phyloP scores from a whole-genome alignment of 2,888 invertebrate species.

The Smittia sp. region DNA sequence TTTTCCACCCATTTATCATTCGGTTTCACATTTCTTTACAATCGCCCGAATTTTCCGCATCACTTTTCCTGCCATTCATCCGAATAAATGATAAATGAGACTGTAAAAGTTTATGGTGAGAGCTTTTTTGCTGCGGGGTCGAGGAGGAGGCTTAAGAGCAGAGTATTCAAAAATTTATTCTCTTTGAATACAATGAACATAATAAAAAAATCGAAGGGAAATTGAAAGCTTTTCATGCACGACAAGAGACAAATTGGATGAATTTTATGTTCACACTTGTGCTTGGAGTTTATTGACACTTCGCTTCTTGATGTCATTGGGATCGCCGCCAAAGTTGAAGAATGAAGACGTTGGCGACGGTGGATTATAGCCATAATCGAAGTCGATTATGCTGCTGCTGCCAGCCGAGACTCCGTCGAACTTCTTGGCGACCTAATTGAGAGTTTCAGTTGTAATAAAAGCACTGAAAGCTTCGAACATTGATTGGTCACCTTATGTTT shows the following conservation, averaged over 20 bases:
- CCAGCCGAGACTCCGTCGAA: too few relatives aligned
- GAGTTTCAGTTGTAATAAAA: too few relatives aligned
- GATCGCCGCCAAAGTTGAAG: neutral
- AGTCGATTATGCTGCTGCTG: too few relatives aligned
- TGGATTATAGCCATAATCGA: neutral
- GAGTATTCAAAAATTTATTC: neutral
- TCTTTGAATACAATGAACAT: slow-evolving; percentile 1
- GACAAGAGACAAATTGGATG: neutral
- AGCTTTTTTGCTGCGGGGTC: neutral
- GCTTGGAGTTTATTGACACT: neutral
- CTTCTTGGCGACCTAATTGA: too few relatives aligned
- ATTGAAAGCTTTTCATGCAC: neutral
- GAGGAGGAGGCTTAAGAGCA: neutral
- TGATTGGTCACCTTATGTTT: too few relatives aligned
- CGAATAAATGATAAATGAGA: neutral
- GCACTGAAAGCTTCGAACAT: too few relatives aligned
- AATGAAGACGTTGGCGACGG: neutral
- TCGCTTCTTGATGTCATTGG: neutral
- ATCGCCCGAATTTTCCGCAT: neutral
- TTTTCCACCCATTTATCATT: neutral
- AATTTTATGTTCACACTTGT: neutral
- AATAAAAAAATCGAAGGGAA: neutral
- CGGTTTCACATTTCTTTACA: too few relatives aligned
- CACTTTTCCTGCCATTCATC: neutral
- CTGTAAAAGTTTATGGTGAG: neutral